phyloP scores from a whole-genome alignment of 2,888 invertebrate species.

The Anarsia innoxiella region DNA sequence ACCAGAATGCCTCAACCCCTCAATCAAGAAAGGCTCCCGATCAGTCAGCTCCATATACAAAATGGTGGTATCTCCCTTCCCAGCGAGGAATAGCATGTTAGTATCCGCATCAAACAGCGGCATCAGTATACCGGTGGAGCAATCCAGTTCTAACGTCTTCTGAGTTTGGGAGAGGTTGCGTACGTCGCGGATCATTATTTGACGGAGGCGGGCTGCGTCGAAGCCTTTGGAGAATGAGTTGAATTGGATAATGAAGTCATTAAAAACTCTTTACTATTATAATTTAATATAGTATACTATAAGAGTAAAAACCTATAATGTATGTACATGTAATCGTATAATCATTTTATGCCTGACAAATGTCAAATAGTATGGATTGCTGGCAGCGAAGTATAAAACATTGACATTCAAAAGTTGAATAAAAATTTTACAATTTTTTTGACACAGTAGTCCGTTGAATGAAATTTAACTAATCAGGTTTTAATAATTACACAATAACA shows the following conservation, averaged over 20 bases:
- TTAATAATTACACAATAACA: too few species aligned
- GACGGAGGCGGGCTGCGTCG: slow-evolving; percentile 88
- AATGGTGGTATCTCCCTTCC: slow-evolving; percentile 95
- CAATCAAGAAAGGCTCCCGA: slow-evolving; percentile 91
- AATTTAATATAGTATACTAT: neutral
- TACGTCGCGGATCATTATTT: slow-evolving; percentile 91
- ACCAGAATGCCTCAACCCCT: slow-evolving; percentile 88
- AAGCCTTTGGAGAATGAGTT: slow-evolving; percentile 74
- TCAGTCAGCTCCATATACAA: slow-evolving; percentile 93
- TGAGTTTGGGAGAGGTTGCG: slow-evolving; percentile 86
- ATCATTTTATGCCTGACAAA: too few species aligned
- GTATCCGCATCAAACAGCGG: slow-evolving; percentile 95
- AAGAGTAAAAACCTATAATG: too few species aligned
- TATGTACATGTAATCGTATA: too few species aligned
- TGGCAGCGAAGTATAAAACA: too few species aligned
- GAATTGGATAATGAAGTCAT: neutral
- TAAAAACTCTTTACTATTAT: neutral
- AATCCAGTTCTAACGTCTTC: slow-evolving; percentile 87
- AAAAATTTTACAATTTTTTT: too few species aligned
- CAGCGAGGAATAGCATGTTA: slow-evolving; percentile 95
- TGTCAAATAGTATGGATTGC: too few species aligned
- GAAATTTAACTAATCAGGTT: too few species aligned
- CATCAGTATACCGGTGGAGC: slow-evolving; percentile 92
- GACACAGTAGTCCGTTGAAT: too few species aligned
- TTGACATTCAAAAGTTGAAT: too few species aligned